A percentile compares a stretch with the other conserved stretches of the same genome.
These are phyloP conservation scores for Sapajus apella DNA, from an alignment of 2,113 vertebrate genomes.

Conservation along the genomic window DNA sequence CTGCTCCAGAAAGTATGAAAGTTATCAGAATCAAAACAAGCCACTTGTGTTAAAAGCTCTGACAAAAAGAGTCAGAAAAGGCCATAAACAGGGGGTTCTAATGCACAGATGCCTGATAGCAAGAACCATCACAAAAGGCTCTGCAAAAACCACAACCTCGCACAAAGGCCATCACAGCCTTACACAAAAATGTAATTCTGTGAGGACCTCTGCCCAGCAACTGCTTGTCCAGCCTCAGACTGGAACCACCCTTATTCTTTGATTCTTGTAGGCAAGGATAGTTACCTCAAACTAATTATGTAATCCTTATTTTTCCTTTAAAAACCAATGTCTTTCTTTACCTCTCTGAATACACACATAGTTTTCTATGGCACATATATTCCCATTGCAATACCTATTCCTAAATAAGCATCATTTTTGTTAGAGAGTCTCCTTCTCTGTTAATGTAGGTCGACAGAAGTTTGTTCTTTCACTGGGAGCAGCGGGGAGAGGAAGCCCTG, in stretches of 20 bases:
- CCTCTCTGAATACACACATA: background rate
- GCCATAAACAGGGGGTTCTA: background rate
- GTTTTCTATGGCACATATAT: background rate
- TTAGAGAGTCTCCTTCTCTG: background rate
- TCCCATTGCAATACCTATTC: background rate
- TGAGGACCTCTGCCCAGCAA: background rate
- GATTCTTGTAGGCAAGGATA: background rate
- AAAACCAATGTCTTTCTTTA: background rate
- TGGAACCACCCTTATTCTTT: background rate
- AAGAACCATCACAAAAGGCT: background rate
- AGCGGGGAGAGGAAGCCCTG: background rate
- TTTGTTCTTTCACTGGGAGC: background rate
- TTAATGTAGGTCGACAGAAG: background rate
- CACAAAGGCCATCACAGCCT: background rate
- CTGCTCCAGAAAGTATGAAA: background rate
- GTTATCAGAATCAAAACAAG: background rate
- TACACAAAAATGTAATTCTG: background rate
- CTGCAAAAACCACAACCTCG: background rate
- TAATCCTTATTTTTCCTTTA: background rate
- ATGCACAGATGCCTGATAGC: background rate
- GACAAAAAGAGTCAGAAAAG: background rate
- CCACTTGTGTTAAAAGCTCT: background rate
- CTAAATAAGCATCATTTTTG: background rate
- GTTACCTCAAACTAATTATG: background rate
- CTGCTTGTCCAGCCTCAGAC: background rate